phyloP scores from a whole-genome alignment of 2,888 invertebrate genomes.

The Heteromyza rotundicornis region DNA sequence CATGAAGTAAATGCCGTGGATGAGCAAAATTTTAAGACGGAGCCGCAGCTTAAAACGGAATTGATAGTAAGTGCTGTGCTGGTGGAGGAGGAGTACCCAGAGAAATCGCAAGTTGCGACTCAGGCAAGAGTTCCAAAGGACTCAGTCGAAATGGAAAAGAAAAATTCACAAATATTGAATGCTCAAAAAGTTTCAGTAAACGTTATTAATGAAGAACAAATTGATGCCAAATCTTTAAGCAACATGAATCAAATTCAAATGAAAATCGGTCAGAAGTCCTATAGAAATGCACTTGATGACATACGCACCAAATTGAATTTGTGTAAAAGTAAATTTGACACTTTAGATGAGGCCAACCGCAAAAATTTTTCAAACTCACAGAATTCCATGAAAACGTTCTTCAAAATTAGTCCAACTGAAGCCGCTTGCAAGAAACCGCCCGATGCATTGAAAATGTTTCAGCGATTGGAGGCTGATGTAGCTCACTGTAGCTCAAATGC shows the following conservation, averaged over 20 bases:
- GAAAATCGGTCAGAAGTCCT: conserved; percentile 46
- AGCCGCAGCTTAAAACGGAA: neutral
- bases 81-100: neutral
- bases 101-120: neutral
- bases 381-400: conserved; percentile 58
- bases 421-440: conserved; percentile 44
- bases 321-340: conserved; percentile 60
- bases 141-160: too few species aligned
- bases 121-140: neutral
- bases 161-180: too few species aligned
- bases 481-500: conserved; percentile 28
- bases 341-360: conserved; percentile 55
- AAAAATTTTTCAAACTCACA: conserved; percentile 56
- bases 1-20: conserved; percentile 52
- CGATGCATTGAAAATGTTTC: conserved; percentile 52
- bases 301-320: conserved; percentile 58
- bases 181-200: neutral
- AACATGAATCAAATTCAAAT: conserved; percentile 38
- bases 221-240: conserved; percentile 26
- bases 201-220: neutral
- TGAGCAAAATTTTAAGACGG: conserved; percentile 8
- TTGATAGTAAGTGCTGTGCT: neutral
- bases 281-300: conserved; percentile 56
- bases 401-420: conserved; percentile 43
- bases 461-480: conserved; percentile 43